Conservation (phyloP, 2,113 vertebrate genomes). For the Pelvicachromis taeniatus region DNA sequence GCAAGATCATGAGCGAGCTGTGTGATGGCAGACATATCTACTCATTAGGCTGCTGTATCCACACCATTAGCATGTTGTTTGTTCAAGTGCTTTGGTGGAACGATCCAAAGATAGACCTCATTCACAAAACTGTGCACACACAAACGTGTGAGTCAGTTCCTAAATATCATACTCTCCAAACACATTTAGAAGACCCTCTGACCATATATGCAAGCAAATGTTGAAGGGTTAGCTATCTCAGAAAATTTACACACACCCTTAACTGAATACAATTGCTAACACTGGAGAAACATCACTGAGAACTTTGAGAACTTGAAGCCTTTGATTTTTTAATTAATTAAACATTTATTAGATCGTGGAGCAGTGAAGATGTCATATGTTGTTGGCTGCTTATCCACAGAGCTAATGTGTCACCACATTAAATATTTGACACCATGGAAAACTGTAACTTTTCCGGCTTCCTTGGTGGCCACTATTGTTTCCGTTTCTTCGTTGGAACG, state of each 20-base stretch:
- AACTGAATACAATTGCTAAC: not conserved
- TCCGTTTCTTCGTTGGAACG: not conserved
- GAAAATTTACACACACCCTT: not conserved
- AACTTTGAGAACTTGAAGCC: not conserved
- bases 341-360: rapidly evolving
- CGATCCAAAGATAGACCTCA: not conserved
- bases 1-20: not conserved
- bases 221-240: not conserved
- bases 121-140: not conserved
- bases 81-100: not conserved
- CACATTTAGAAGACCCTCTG: not conserved
- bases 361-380: not conserved
- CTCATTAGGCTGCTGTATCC: not conserved
- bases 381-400: not conserved
- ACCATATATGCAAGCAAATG: not conserved
- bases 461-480: not conserved
- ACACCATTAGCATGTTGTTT: not conserved
- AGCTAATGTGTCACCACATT: not conserved
- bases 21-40: not conserved
- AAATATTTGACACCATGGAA: not conserved
- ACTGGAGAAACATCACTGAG: not conserved
- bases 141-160: not conserved
- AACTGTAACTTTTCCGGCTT: not conserved
- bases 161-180: not conserved
- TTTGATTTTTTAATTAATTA: not conserved